A percentile compares a stretch with the other conserved stretches of the same genome.
Evolutionary conservation across 2,113 vertebrate genomes (phyloP).

Genomic region (Colossoma macropomum): DNA sequence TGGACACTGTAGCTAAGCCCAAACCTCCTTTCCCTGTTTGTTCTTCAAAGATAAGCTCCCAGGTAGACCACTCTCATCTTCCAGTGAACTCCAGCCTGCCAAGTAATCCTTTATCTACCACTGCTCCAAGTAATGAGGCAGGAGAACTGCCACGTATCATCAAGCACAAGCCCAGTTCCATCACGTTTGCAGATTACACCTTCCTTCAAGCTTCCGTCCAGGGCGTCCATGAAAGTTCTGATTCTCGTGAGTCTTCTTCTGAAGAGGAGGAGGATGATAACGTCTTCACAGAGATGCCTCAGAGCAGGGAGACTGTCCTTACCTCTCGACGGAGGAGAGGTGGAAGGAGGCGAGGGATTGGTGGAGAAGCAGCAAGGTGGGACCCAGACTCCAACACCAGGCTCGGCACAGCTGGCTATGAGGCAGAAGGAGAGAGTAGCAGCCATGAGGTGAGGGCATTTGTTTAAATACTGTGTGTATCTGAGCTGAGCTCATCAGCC

Average conservation of each 20-base stretch:
- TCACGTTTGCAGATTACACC: conserved; percentile 76
- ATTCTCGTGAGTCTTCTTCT: conserved; percentile 68
- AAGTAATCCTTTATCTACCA: not conserved
- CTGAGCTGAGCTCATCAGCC: not conserved
- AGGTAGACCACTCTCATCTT: not conserved
- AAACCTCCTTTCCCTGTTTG: not conserved
- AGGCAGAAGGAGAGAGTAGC: conserved; percentile 67
- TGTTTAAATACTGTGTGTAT: not conserved
- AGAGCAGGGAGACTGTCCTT: conserved; percentile 51
- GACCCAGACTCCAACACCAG: conserved; percentile 16
- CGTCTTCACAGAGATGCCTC: conserved; percentile 71
- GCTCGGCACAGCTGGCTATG: conserved; percentile 52
- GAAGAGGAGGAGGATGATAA: conserved; percentile 68
- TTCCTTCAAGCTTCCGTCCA: conserved; percentile 13
- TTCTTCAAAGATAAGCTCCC: conserved; percentile 20
- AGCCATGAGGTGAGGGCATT: conserved; percentile 71
- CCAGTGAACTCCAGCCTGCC: conserved; percentile 1
- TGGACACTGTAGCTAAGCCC: not conserved
- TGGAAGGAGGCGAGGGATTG: conserved; percentile 53
- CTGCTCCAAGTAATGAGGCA: not conserved
- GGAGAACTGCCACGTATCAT: conserved; percentile 71
- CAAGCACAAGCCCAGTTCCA: conserved; percentile 77
- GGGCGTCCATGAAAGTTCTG: conserved; percentile 63
- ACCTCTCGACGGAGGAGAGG: conserved; percentile 53
- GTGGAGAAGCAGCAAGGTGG: conserved; percentile 15